Conservation (phyloP, 1,140 invertebrate genomes). For the Saccostrea cuccullata region DNA sequence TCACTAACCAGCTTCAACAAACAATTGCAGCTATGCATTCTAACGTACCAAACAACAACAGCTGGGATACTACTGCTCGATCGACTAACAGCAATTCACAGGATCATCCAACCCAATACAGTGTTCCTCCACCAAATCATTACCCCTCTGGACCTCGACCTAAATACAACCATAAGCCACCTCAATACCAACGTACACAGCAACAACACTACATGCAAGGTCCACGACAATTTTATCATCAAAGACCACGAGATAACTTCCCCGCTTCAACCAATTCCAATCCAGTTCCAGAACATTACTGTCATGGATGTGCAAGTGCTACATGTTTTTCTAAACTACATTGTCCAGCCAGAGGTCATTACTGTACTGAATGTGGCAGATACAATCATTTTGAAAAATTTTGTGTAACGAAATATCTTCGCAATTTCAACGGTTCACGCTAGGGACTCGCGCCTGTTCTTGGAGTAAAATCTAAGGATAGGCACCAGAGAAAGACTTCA, state of each 20-base stretch:
- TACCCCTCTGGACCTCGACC: neutral
- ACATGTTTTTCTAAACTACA: conserved; percentile 12
- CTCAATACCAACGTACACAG: no score
- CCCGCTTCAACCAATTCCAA: no score
- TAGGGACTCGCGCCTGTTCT: conserved; percentile 36
- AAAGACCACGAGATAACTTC: neutral
- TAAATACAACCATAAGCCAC: no score
- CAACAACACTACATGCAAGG: neutral
- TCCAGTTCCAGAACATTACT: neutral
- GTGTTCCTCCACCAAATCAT: neutral
- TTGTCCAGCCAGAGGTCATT: conserved; percentile 28
- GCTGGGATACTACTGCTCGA: no score
- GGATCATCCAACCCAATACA: neutral
- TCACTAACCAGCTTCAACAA: neutral
- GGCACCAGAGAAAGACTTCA: neutral
- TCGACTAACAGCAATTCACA: neutral
- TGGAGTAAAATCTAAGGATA: conserved; percentile 34
- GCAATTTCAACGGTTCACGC: neutral
- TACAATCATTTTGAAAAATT: conserved; percentile 21
- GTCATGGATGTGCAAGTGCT: conserved; percentile 27
- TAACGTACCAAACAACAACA: neutral
- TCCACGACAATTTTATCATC: neutral
- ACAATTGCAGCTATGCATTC: neutral
- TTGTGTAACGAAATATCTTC: neutral
- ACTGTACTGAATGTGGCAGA: conserved; percentile 8